A percentile compares a stretch with the other conserved stretches of the same genome.
These are phyloP conservation scores for Phoenicopterus ruber DNA, from an alignment of 2,113 vertebrate genomes.

Conservation along the genomic window DNA sequence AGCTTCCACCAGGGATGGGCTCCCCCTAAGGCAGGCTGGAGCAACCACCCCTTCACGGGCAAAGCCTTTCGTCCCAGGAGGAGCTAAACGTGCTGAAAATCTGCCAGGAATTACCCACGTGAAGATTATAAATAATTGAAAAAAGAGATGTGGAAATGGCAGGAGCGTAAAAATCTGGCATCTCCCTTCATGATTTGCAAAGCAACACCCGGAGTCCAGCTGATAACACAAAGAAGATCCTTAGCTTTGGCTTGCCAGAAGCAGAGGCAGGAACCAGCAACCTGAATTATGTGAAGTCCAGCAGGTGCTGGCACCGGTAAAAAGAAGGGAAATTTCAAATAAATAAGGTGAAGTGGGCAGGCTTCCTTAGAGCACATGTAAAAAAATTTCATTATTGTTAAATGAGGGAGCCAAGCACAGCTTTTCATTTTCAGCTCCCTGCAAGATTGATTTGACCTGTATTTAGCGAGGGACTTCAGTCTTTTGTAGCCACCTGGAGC, in stretches of 20 bases:
- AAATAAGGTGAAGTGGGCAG: constrained; percentile 16
- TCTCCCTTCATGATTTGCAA: background rate
- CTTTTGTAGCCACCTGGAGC: constrained; percentile 60
- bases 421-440: constrained; percentile 44
- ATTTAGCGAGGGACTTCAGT: constrained; percentile 30
- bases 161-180: background rate
- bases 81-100: background rate
- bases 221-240: constrained; percentile 25
- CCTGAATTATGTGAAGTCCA: background rate
- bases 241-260: background rate
- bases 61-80: background rate
- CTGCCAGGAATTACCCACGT: background rate
- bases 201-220: background rate
- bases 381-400: constrained; percentile 36
- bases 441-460: constrained; percentile 52
- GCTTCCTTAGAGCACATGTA: background rate
- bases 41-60: background rate
- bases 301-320: background rate
- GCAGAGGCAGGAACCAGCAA: background rate
- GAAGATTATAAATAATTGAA: background rate
- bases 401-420: constrained; percentile 3
- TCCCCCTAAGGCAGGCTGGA: background rate
- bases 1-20: background rate
- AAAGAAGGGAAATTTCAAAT: constrained; percentile 4
- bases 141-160: background rate